A percentile compares a stretch with the other conserved stretches of the same genome.
Conservation (phyloP, 2,888 invertebrate species). For the Allacma fusca region DNA sequence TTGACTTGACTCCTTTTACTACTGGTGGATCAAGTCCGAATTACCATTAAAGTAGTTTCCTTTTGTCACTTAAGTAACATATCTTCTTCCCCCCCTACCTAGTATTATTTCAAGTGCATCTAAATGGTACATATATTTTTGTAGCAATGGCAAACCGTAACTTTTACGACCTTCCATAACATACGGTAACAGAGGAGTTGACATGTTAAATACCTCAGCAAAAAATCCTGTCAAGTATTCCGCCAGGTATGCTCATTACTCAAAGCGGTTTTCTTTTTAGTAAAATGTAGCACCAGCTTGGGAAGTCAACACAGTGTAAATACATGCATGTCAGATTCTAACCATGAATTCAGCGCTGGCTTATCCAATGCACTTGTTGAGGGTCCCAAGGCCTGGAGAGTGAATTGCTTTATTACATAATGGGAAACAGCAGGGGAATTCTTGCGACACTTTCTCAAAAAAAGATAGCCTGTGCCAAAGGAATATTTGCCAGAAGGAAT, state of each 20-base stretch:
- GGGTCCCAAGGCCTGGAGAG: not conserved
- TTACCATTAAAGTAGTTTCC: not conserved
- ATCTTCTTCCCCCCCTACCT: not conserved
- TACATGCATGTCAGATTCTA: not conserved
- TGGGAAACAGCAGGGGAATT: constrained; percentile 11
- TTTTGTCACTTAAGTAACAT: not conserved
- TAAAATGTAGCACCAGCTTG: no score
- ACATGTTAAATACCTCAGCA: no score
- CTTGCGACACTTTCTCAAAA: not conserved
- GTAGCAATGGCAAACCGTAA: no score
- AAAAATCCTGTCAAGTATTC: no score
- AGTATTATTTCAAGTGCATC: no score
- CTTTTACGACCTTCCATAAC: no score
- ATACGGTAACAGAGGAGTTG: no score
- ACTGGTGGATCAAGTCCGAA: not conserved
- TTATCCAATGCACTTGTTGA: not conserved
- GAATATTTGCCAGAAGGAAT: not conserved
- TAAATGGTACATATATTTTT: no score
- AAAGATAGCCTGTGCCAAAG: not conserved
- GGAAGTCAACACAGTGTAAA: no score
- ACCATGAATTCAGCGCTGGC: not conserved
- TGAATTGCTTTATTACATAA: not conserved
- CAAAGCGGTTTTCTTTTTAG: no score
- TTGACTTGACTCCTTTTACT: not conserved
- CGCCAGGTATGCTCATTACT: no score